Evolutionary conservation across 2,888 invertebrate species (phyloP).

Genomic region (Lycia hirtaria): DNA sequence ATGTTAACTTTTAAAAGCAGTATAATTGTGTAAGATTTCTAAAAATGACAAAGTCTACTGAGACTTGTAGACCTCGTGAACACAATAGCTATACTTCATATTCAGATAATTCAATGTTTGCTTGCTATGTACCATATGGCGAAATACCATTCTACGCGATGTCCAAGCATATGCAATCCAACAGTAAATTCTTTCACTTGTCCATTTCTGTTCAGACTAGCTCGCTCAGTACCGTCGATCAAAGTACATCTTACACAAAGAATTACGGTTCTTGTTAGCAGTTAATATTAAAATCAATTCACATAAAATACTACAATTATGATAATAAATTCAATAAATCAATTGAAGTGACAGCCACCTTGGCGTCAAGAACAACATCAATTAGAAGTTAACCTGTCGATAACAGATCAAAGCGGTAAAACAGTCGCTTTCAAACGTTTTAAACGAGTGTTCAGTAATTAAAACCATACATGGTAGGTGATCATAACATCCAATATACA

Average conservation of each 20-base stretch:
- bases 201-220: too few relatives aligned
- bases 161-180: too few relatives aligned
- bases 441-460: slow-evolving; percentile 27
- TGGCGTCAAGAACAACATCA: slow-evolving; percentile 5
- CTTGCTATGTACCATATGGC: too few relatives aligned
- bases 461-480: slow-evolving; percentile 42
- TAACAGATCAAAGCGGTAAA: slow-evolving; percentile 22
- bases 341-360: slow-evolving; percentile 14
- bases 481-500: slow-evolving; percentile 52
- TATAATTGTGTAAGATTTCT: too few relatives aligned
- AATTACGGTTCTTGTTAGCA: neutral
- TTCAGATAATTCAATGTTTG: too few relatives aligned
- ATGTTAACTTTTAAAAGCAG: too few relatives aligned
- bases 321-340: slow-evolving; percentile 12
- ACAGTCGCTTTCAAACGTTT: slow-evolving; percentile 27
- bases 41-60: too few relatives aligned
- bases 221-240: too few relatives aligned
- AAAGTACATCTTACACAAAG: neutral
- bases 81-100: too few relatives aligned
- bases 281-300: neutral
- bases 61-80: too few relatives aligned
- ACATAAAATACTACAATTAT: neutral
- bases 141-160: too few relatives aligned
- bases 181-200: too few relatives aligned
- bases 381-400: slow-evolving; percentile 17